These are phyloP conservation scores for Bruchidius siliquastri DNA, from an alignment of 2,888 invertebrate species.

Conservation along the genomic window DNA sequence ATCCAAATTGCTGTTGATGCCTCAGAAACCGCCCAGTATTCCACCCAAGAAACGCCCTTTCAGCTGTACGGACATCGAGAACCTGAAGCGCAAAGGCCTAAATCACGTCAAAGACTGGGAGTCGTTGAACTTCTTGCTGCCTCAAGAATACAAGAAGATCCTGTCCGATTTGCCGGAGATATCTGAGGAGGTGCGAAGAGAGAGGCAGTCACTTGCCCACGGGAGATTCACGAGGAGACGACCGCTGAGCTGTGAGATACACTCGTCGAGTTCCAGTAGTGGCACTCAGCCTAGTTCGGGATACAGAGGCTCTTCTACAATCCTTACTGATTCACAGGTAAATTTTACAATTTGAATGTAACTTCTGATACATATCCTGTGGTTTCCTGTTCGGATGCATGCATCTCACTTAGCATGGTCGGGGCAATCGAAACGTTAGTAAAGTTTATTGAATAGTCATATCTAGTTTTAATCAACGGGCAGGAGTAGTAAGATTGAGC, in stretches of 20 bases:
- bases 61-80: slow-evolving; percentile 78
- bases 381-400: too few relatives aligned
- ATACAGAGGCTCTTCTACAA: slow-evolving; percentile 80
- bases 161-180: slow-evolving; percentile 77
- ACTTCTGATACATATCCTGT: too few relatives aligned
- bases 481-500: too few relatives aligned
- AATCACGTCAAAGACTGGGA: slow-evolving; percentile 91
- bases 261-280: slow-evolving; percentile 64
- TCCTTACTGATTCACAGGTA: slow-evolving; percentile 69
- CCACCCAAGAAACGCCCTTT: slow-evolving; percentile 58
- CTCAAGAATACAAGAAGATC: slow-evolving; percentile 75
- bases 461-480: too few relatives aligned
- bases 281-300: slow-evolving; percentile 81
- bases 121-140: slow-evolving; percentile 81
- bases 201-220: slow-evolving; percentile 56
- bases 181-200: slow-evolving; percentile 56
- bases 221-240: slow-evolving; percentile 52
- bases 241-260: slow-evolving; percentile 58
- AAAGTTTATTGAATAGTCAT: too few relatives aligned
- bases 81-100: slow-evolving; percentile 73
- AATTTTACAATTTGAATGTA: neutral
- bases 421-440: too few relatives aligned
- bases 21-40: slow-evolving; percentile 52
- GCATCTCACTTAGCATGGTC: too few relatives aligned
- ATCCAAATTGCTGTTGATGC: slow-evolving; percentile 70